Conservation (phyloP, 2,113 vertebrate species). For the Aspiorhynchus laticeps region DNA sequence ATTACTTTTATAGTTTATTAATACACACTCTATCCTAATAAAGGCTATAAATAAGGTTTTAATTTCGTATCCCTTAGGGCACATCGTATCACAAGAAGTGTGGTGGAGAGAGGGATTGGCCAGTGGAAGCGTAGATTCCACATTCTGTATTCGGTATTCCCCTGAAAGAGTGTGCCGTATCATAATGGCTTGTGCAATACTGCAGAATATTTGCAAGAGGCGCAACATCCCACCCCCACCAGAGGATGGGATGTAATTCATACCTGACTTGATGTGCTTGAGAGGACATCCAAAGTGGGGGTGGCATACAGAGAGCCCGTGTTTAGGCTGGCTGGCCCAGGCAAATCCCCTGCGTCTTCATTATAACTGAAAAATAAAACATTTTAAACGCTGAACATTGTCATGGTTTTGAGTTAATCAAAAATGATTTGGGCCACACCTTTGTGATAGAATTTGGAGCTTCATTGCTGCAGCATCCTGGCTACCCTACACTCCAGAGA, state of each 20-base stretch:
- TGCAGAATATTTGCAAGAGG: neutral
- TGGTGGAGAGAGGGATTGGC: too few species aligned
- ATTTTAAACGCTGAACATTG: neutral
- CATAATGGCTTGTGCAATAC: neutral
- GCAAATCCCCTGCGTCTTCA: neutral
- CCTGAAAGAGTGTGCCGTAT: neutral
- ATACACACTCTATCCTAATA: neutral
- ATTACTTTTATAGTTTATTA: neutral
- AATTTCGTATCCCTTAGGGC: neutral
- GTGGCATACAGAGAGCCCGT: neutral
- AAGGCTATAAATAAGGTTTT: neutral
- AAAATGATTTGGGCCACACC: neutral
- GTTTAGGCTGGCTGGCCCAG: neutral
- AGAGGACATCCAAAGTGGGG: neutral
- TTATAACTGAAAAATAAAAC: neutral
- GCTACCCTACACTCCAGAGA: neutral
- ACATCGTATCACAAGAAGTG: neutral
- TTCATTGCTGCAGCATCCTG: neutral
- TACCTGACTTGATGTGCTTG: neutral
- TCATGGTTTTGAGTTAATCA: neutral
- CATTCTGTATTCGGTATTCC: neutral
- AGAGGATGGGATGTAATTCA: neutral
- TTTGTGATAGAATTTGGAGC: neutral
- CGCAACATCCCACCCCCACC: neutral
- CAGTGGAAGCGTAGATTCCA: neutral